These are phyloP conservation scores for Dicyrtoma fusca DNA, from an alignment of 2,888 invertebrate genomes.

Conservation along the genomic window DNA sequence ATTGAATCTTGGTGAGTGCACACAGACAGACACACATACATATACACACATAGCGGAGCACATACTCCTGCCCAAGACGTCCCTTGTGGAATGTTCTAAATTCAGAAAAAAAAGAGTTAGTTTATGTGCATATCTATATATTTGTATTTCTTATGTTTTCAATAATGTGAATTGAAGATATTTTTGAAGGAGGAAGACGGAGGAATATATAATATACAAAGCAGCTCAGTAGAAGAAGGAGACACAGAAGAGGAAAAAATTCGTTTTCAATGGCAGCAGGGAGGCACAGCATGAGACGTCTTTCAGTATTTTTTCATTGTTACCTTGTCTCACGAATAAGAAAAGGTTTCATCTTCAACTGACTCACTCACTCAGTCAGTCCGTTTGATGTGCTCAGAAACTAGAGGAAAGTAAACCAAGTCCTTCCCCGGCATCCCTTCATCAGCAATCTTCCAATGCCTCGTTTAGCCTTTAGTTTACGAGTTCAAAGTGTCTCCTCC, in stretches of 20 bases:
- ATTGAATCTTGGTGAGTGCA: conserved; percentile 22
- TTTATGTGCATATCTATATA: conserved; percentile 7
- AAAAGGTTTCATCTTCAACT: conserved; percentile 57
- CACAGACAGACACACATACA: too few species aligned
- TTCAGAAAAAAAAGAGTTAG: conserved; percentile 18
- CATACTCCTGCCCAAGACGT: conserved; percentile 16
- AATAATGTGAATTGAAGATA: conserved; percentile 32
- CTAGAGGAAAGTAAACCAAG: conserved; percentile 12
- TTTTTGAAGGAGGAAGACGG: conserved; percentile 19
- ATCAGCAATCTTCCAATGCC: conserved; percentile 24
- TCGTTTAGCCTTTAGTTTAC: conserved; percentile 34
- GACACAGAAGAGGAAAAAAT: conserved; percentile 49
- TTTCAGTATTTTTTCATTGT: conserved; percentile 57
- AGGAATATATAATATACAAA: conserved; percentile 12
- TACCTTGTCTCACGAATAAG: conserved; percentile 57
- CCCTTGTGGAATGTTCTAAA: conserved; percentile 31
- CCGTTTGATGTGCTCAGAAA: conserved; percentile 29
- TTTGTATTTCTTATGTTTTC: conserved; percentile 11
- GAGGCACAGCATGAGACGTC: conserved; percentile 57
- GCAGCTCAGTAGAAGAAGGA: conserved; percentile 7
- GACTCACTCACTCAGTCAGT: conserved; percentile 36
- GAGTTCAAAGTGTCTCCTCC: conserved; percentile 32
- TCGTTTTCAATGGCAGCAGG: conserved; percentile 58
- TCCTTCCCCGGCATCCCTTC: conserved; percentile 13
- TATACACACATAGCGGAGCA: neutral